A percentile compares a stretch with the other conserved stretches of the same genome.
Conservation (phyloP, 2,888 invertebrate species). For the Keiferia lycopersicella region DNA sequence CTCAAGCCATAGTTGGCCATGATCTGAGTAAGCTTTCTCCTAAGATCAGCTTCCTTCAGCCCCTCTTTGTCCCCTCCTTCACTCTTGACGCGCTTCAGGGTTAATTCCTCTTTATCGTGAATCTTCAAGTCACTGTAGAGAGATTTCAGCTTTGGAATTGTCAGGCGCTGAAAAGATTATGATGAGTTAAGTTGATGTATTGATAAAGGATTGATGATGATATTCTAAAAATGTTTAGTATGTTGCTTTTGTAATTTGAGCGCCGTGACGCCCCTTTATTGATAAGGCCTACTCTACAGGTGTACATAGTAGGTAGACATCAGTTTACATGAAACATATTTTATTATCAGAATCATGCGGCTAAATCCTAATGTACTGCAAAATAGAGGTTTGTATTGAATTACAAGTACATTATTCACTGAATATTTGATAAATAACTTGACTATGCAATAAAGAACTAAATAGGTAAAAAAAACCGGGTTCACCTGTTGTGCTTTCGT, state of each 20-base stretch:
- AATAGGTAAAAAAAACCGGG: slow-evolving; percentile 10
- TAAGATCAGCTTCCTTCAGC: slow-evolving; percentile 88
- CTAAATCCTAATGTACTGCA: not conserved
- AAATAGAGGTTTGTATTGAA: not conserved
- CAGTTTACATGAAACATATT: not conserved
- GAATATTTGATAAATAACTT: not conserved
- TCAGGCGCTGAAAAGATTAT: slow-evolving; percentile 83
- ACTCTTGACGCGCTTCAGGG: slow-evolving; percentile 89
- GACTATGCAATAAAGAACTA: too few relatives aligned
- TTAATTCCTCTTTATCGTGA: slow-evolving; percentile 95
- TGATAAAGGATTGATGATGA: not conserved
- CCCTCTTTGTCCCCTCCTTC: slow-evolving; percentile 95
- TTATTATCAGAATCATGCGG: not conserved
- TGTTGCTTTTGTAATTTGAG: not conserved
- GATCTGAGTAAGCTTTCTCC: slow-evolving; percentile 90
- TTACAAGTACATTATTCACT: not conserved
- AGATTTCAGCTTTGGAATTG: slow-evolving; percentile 91
- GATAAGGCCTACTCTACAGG: slow-evolving; percentile 4
- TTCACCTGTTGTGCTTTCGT: slow-evolving; percentile 92
- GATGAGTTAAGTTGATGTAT: not conserved
- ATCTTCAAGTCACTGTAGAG: slow-evolving; percentile 93
- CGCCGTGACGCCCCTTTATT: not conserved
- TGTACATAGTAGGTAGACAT: not conserved
- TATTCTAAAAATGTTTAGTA: not conserved
- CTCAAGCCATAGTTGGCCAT: slow-evolving; percentile 90